Base-by-base conservation (phyloP, 2,888 invertebrate species). In the Stenodera caucasica region DNA sequence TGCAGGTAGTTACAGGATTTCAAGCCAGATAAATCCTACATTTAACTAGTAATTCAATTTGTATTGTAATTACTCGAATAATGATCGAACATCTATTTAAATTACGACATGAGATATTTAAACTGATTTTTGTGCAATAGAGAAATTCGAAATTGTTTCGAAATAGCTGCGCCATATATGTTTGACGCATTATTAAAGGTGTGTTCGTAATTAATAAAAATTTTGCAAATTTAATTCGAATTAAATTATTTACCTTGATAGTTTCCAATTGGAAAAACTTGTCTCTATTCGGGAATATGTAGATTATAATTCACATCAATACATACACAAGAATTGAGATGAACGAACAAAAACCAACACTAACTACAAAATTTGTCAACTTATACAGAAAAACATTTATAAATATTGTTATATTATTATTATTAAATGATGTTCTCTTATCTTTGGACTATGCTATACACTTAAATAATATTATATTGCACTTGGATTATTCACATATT, bases 381-480 rank as follows among this genome's bases (percentile, higher is more conserved):
- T 63, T 55, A 30, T 50, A 53, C 60, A 61, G 53, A 52, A 64
- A 59, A 49, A 58, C 61, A 58, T 53, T 57, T 54, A 60, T 58
- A 37, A 57, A 60, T 60, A 40, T 60, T 58, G 49, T 54, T 59
- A 56, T 65, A 69, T 66, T 67, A n/a, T n/a, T 63, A 60, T 61
- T 58, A 58, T 62, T 63, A 64, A 73, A 73, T 65, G 70, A 67
- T 66, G 55, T 70, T 68, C 66, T 70, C 72, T 70, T 70, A 73
- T 71, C 71, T 72, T 69, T 66, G 63, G 67, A 70, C 71, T 71
- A 66, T 68, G 67, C 67, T 65, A 66, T 59, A 67, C 70, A 70
- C 68, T 68, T 64, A 67, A 66, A 68, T 58, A 51, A n/a, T n/a
- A 61, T 53, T 57, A 63, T 57, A 64, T 61, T 63, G 63, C 63